Evolutionary conservation across 2,797 vertebrate species (phyloP).

Genomic region (Sebastes melanostomus): DNA sequence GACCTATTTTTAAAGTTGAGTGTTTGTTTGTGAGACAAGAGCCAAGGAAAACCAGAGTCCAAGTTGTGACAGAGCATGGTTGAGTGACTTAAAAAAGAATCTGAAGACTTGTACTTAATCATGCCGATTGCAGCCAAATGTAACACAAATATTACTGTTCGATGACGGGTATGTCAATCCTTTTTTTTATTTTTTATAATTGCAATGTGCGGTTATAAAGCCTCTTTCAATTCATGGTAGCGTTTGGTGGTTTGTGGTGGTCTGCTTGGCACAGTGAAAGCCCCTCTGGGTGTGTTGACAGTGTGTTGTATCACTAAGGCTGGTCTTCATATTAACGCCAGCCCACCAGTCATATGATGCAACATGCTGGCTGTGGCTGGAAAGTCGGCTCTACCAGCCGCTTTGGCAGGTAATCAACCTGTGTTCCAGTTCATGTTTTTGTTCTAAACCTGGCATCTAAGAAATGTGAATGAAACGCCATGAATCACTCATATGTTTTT

Average conservation of each 20-base stretch:
- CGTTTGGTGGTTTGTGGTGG: conserved; percentile 1
- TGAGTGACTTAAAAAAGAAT: not conserved
- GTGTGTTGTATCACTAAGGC: conserved; percentile 8
- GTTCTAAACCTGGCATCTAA: conserved; percentile 1
- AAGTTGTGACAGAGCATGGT: not conserved
- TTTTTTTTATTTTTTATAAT: not conserved
- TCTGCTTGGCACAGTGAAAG: not conserved
- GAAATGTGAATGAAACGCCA: not conserved
- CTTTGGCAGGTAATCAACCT: conserved; percentile 19
- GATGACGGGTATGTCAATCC: not conserved
- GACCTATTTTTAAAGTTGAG: not conserved
- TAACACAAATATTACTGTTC: not conserved
- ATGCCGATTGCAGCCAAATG: not conserved
- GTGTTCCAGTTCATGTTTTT: conserved; percentile 2
- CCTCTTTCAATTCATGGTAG: not conserved
- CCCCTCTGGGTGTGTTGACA: conserved; percentile 2
- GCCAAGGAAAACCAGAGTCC: not conserved
- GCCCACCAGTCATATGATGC: conserved; percentile 15
- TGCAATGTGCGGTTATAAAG: not conserved
- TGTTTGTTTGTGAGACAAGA: not conserved
- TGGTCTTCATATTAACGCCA: conserved; percentile 29
- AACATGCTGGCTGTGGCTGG: conserved; percentile 21
- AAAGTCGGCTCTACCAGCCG: not conserved
- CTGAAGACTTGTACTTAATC: not conserved
- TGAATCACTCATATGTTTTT: no score